Conservation (phyloP, 2,888 invertebrate species). For the Elysia crispata region DNA sequence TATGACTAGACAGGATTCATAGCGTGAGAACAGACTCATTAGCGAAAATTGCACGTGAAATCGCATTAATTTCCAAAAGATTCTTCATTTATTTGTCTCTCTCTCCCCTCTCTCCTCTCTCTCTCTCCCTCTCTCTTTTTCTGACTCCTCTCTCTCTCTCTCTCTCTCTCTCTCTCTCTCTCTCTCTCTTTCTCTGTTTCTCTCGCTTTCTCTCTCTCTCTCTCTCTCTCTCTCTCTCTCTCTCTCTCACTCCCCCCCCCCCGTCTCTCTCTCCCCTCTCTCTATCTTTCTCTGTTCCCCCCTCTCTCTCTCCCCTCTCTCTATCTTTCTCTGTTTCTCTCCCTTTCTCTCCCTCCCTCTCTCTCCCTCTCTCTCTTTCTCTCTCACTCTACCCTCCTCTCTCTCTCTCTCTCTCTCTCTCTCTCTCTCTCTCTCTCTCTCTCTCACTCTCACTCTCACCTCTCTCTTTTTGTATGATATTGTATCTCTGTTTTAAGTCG, state of each 20-base stretch:
- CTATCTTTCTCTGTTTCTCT: constrained; percentile 25
- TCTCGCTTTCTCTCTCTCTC: constrained; percentile 12
- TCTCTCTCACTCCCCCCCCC: not conserved
- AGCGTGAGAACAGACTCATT: too few species aligned
- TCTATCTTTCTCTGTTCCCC: not conserved
- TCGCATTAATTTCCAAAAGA: too few species aligned
- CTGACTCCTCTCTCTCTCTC: too few species aligned
- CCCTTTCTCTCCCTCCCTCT: not conserved
- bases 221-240: not conserved
- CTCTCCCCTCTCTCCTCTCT: too few species aligned
- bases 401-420: constrained; percentile 22
- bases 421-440: constrained; percentile 32
- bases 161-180: too few species aligned
- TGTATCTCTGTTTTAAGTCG: not conserved
- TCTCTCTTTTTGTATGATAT: not conserved
- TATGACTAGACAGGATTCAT: too few species aligned
- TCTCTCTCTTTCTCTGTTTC: too few species aligned
- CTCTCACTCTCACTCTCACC: not conserved
- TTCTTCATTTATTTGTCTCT: too few species aligned
- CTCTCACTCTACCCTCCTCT: not conserved
- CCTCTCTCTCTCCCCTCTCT: constrained; percentile 18
- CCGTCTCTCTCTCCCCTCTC: too few species aligned
- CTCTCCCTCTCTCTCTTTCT: not conserved
- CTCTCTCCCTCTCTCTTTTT: too few species aligned
- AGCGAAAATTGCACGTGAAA: too few species aligned